Evolutionary conservation across 2,888 invertebrate species (phyloP).

Genomic region (Eurytoma californica): DNA sequence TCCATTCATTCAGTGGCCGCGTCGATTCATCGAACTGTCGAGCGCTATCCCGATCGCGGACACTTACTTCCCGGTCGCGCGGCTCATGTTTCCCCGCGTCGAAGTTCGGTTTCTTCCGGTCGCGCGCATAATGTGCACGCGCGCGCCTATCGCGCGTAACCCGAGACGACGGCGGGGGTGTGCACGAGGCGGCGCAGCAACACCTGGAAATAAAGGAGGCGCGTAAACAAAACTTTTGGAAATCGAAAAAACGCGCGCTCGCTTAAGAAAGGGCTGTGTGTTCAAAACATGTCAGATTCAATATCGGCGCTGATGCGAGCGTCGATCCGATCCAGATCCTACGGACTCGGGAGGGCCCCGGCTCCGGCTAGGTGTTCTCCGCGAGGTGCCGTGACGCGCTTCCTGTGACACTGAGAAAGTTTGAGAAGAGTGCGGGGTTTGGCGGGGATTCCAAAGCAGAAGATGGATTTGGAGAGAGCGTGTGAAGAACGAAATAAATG

Average conservation of each 20-base stretch:
- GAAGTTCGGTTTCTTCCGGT: constrained; percentile 69
- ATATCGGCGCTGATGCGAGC: constrained; percentile 67
- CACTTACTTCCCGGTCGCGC: neutral
- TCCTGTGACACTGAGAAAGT: neutral
- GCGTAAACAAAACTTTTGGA: constrained; percentile 70
- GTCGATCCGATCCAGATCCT: constrained; percentile 66
- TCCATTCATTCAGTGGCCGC: constrained; percentile 8
- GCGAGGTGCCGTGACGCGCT: neutral
- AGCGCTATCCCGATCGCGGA: neutral
- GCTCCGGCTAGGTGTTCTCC: too few species aligned
- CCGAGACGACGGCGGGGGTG: constrained; percentile 18
- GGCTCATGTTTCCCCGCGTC: constrained; percentile 64
- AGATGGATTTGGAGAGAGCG: too few species aligned
- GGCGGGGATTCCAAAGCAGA: too few species aligned
- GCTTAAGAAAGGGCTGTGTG: constrained; percentile 61
- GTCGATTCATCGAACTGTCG: constrained; percentile 24
- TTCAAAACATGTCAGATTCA: constrained; percentile 75
- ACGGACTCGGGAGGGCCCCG: neutral
- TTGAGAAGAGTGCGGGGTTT: neutral
- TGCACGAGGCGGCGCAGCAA: constrained; percentile 61
- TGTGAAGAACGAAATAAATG: too few species aligned
- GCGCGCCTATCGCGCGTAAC: constrained; percentile 22
- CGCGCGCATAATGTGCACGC: neutral
- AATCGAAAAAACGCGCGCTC: constrained; percentile 65
- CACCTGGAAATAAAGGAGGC: constrained; percentile 73